phyloP scores from a whole-genome alignment of 2,797 vertebrate species.

The Molothrus aeneus region DNA sequence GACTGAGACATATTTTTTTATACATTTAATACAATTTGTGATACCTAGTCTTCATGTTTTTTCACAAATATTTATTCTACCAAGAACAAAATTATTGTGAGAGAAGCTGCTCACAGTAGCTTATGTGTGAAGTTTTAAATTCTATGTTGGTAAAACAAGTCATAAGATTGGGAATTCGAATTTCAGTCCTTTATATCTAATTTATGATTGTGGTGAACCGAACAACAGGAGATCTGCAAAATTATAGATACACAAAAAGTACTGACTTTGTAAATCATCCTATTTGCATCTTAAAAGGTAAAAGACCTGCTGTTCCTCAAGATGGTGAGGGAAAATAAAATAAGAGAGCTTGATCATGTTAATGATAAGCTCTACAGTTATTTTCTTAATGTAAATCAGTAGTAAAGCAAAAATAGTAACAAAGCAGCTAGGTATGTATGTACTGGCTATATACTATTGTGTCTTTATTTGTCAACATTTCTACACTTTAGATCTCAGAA shows the following conservation, averaged over 20 bases:
- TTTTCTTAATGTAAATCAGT: background rate
- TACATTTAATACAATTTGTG: background rate
- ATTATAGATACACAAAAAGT: background rate
- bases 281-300: background rate
- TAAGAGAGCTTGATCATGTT: background rate
- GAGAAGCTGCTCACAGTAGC: background rate
- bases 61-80: background rate
- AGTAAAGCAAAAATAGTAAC: background rate
- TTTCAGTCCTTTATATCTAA: background rate
- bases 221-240: background rate
- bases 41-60: background rate
- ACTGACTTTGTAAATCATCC: background rate
- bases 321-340: background rate
- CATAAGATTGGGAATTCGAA: background rate
- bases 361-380: background rate
- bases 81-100: background rate
- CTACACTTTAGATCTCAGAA: background rate
- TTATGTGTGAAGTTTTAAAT: background rate
- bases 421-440: background rate
- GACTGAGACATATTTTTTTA: background rate
- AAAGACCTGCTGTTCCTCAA: background rate
- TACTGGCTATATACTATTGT: background rate
- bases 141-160: background rate
- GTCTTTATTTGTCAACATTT: background rate
- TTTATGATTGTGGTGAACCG: background rate